Evolutionary conservation across 1,140 invertebrate species (phyloP), one percentile per base, ranked within the genome.

Genomic region (Penaeus indicus): DNA sequence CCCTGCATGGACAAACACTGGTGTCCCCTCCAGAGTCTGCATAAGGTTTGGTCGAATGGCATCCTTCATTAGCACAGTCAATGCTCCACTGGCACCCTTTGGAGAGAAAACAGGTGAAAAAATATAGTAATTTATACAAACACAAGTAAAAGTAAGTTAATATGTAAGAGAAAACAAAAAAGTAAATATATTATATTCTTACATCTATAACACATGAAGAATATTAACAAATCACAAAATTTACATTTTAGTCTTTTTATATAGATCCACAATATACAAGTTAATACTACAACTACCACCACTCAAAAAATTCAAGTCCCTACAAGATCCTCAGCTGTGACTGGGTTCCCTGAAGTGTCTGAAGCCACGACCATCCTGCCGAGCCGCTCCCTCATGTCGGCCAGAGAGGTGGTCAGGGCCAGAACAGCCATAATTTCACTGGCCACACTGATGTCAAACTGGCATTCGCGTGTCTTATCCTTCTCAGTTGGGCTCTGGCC

Each of bases 351-450:
- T 18, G 93, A 93, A 90, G 95, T 97, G 92, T 96, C 96, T 84
- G 96, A 96, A 32, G 96, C 99, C 19, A 99, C 97, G 1, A 99
- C 98, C 95, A 99, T 99, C 89, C 95, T 95, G 0, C 96, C 95
- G 21, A 99, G 94, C 64, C 98, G 94, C 78, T 95, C 93, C 92
- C 98, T 97, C 95, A 99, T 97, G 92, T 99, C 98, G 13, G 95
- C 94, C 88, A 95, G 92, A 89, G 93, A 92, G 19, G 93, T 94
- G 42, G 94, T 94, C 69, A 95, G 91, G 13, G 95, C 95, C 47
- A 95, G 92, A 80, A 99, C 96, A 0, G 99, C 99, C 99, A 99
- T 99, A 80, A 99, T 97, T 94, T 99, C 99, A 93, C 97, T 99
- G 7, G 98, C 97, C 32, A 99, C 99, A 19, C 97, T 95, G 89